These are phyloP conservation scores for Leptinotarsa undecemlineata DNA, from an alignment of 1,140 invertebrate species.

Conservation along the genomic window DNA sequence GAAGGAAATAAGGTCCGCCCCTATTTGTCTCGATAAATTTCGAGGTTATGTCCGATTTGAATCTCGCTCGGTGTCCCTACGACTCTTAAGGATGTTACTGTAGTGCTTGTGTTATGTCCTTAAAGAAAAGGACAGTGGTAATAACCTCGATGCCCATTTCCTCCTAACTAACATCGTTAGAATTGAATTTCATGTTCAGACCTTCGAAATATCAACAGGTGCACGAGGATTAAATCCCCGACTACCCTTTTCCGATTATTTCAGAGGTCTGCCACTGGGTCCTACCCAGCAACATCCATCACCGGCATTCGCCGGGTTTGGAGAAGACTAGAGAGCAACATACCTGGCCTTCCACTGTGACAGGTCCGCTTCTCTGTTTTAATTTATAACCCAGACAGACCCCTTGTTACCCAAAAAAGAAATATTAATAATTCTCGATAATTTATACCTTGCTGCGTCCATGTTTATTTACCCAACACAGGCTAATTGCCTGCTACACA, in stretches of 20 bases:
- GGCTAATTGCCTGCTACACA: constrained; percentile 42
- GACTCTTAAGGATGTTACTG: too few species aligned
- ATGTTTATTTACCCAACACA: constrained; percentile 45
- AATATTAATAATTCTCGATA: constrained; percentile 46
- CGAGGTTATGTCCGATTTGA: too few species aligned
- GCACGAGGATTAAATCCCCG: too few species aligned
- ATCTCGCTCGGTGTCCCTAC: too few species aligned
- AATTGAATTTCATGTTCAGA: too few species aligned
- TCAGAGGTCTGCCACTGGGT: not conserved
- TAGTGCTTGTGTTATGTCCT: too few species aligned
- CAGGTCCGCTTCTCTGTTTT: constrained; percentile 35
- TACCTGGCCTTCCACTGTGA: constrained; percentile 39
- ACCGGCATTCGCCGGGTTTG: not conserved
- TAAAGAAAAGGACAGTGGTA: too few species aligned
- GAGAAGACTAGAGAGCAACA: constrained; percentile 16
- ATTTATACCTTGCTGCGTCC: constrained; percentile 40
- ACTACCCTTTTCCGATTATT: not conserved
- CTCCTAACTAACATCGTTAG: too few species aligned
- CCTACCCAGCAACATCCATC: constrained; percentile 1
- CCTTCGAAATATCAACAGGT: too few species aligned
- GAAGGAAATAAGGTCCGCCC: too few species aligned
- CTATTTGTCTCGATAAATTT: too few species aligned
- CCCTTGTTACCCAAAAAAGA: constrained; percentile 40
- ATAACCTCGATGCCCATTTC: too few species aligned
- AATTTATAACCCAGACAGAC: constrained; percentile 38